Evolutionary conservation across 1,140 invertebrate genomes (phyloP).

Genomic region (Bombus consobrinus): DNA sequence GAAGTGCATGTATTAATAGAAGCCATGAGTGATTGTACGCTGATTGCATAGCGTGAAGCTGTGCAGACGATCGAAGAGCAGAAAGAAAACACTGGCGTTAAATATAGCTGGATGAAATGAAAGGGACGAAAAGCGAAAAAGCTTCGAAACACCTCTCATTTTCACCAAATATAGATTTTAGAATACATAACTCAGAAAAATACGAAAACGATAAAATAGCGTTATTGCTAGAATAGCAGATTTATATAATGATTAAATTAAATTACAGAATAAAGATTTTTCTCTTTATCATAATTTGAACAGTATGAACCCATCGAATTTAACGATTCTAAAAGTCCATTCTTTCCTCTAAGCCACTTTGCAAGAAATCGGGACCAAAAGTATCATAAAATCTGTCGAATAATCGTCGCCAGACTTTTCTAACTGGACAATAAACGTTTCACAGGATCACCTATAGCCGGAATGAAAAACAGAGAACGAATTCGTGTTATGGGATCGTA

Average conservation of each 20-base stretch:
- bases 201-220: background rate
- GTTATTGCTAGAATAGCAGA: background rate
- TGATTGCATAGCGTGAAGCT: background rate
- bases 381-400: background rate
- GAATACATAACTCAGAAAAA: background rate
- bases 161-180: background rate
- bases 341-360: background rate
- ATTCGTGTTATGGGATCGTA: constrained; percentile 9
- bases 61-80: background rate
- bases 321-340: background rate
- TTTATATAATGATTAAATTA: background rate
- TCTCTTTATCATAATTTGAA: background rate
- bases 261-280: background rate
- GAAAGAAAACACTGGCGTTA: background rate
- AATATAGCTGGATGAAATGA: background rate
- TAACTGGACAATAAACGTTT: background rate
- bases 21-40: background rate
- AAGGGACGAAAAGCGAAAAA: background rate
- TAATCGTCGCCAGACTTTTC: background rate
- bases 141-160: background rate
- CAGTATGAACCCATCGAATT: background rate
- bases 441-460: background rate
- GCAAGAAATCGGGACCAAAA: background rate
- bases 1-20: background rate
- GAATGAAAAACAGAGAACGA: background rate